A percentile compares a stretch with the other conserved stretches of the same genome.
phyloP scores from a whole-genome alignment of 1,140 invertebrate species.

The Anagrus nilaparvatae region DNA sequence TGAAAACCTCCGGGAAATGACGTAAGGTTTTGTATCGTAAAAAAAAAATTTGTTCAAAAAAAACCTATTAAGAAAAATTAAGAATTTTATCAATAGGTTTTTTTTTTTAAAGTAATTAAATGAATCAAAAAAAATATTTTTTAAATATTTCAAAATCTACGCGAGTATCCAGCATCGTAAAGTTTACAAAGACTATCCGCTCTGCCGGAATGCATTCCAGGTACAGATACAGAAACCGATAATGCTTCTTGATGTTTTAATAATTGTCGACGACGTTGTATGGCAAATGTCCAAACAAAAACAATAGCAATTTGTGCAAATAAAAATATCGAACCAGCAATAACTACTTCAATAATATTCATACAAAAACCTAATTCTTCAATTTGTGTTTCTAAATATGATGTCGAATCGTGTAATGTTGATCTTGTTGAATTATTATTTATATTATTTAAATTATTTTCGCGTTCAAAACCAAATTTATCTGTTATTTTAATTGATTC shows the following conservation, averaged over 20 bases:
- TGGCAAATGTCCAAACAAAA: conserved; percentile 73
- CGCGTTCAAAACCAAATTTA: conserved; percentile 75
- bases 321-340: conserved; percentile 72
- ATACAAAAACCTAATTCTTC: conserved; percentile 53
- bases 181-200: conserved; percentile 75
- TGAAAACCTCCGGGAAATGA: too few relatives aligned
- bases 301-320: conserved; percentile 72
- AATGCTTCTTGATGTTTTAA: conserved; percentile 46
- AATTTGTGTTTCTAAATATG: conserved; percentile 26
- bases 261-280: conserved; percentile 62
- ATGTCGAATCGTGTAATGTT: not conserved
- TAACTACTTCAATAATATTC: conserved; percentile 65
- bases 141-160: conserved; percentile 79
- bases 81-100: too few relatives aligned
- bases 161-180: conserved; percentile 73
- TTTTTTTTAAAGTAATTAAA: too few relatives aligned
- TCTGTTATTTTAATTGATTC: conserved; percentile 88
- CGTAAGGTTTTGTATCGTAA: too few relatives aligned
- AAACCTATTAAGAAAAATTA: too few relatives aligned
- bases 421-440: not conserved
- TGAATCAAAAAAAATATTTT: too few relatives aligned
- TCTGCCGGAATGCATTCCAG: conserved; percentile 46
- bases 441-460: conserved; percentile 25
- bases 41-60: too few relatives aligned
- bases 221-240: conserved; percentile 45